Evolutionary conservation across 2,113 vertebrate species (phyloP).

Genomic region (Oncorhynchus clarkii): DNA sequence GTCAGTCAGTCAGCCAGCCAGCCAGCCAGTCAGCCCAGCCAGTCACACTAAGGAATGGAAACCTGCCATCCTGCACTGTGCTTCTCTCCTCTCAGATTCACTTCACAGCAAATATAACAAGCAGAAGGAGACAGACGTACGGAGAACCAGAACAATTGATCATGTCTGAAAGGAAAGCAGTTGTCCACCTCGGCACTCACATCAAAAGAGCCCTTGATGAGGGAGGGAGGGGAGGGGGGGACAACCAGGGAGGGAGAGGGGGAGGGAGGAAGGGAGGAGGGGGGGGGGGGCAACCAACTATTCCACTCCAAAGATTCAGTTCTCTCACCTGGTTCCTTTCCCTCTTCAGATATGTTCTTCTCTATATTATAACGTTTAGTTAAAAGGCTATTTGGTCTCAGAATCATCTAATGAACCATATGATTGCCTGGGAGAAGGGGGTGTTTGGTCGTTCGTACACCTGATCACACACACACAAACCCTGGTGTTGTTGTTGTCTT

Average conservation of each 20-base stretch:
- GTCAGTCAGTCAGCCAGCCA: too few relatives aligned
- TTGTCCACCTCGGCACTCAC: neutral
- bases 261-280: too few relatives aligned
- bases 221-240: rapidly evolving
- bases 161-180: neutral
- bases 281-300: neutral
- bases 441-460: neutral
- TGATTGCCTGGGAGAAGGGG: neutral
- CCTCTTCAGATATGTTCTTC: neutral
- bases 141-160: neutral
- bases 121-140: neutral
- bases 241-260: too few relatives aligned
- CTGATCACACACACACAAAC: neutral
- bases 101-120: neutral
- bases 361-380: neutral
- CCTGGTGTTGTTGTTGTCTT: neutral
- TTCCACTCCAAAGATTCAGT: neutral
- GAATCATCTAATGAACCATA: neutral
- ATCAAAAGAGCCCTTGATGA: neutral
- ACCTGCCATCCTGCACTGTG: neutral
- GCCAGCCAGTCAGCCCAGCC: too few relatives aligned
- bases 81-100: neutral
- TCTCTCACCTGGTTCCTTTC: neutral
- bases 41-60: neutral
- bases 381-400: neutral